phyloP scores from a whole-genome alignment of 1,140 invertebrate genomes.

The Apis florea region DNA sequence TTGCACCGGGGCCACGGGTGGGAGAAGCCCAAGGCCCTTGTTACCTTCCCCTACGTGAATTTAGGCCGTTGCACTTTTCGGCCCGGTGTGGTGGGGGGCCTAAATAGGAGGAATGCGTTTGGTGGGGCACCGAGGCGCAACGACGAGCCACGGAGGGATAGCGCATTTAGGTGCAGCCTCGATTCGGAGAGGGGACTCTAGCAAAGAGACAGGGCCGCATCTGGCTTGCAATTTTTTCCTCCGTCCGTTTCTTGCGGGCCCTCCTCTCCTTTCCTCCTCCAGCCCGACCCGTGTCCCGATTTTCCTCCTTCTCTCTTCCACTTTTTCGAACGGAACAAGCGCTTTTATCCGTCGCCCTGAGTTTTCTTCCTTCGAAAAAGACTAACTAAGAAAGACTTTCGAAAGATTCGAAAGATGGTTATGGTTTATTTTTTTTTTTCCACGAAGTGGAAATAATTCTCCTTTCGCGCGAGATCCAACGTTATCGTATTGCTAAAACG shows the following conservation, averaged over 20 bases:
- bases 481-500: neutral
- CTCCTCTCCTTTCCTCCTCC: constrained; percentile 26
- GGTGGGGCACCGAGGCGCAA: constrained; percentile 57
- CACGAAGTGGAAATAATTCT: no score
- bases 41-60: constrained; percentile 77
- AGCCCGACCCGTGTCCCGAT: neutral
- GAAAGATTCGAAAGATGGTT: no score
- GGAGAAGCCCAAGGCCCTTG: constrained; percentile 79
- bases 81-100: constrained; percentile 67
- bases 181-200: constrained; percentile 71
- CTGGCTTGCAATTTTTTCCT: constrained; percentile 55
- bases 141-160: constrained; percentile 66
- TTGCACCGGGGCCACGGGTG: constrained; percentile 77
- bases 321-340: no score
- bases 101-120: constrained; percentile 69
- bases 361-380: no score
- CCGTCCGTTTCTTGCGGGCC: constrained; percentile 46
- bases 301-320: constrained; percentile 2
- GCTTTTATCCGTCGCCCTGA: neutral
- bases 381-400: no score
- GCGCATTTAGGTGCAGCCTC: constrained; percentile 73
- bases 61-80: constrained; percentile 81
- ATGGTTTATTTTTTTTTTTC: no score
- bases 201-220: constrained; percentile 76
- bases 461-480: neutral